Conservation (phyloP, 2,797 vertebrate genomes). For the Melanotaenia boesemani region DNA sequence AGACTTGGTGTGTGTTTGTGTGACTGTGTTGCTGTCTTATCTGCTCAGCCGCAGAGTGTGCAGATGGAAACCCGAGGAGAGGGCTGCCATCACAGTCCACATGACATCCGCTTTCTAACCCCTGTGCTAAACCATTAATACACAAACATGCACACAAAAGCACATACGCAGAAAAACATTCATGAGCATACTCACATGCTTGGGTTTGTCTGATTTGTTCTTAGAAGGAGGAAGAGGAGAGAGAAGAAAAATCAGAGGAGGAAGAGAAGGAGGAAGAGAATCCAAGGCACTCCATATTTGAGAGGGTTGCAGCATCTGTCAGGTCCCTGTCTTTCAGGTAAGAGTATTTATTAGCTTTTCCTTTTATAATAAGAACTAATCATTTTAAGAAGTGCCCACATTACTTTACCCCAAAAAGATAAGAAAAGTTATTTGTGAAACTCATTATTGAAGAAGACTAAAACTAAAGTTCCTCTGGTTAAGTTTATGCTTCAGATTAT, state of each 20-base stretch:
- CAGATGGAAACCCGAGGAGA: conserved; percentile 39
- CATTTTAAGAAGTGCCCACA: not conserved
- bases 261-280: conserved; percentile 63
- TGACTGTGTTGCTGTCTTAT: conserved; percentile 19
- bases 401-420: not conserved
- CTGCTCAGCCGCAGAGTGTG: conserved; percentile 19
- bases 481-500: not conserved
- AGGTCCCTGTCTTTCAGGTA: conserved; percentile 83
- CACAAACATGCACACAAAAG: conserved; percentile 6
- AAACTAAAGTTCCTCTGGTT: not conserved
- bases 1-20: conserved; percentile 15
- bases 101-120: conserved; percentile 36
- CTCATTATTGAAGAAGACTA: not conserved
- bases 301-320: conserved; percentile 79
- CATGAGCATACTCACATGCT: conserved; percentile 23
- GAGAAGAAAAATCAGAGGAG: conserved; percentile 51
- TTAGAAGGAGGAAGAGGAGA: conserved; percentile 60
- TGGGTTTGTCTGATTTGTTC: conserved; percentile 28
- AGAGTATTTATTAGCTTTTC: conserved; percentile 31
- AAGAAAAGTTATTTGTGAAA: not conserved
- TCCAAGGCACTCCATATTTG: conserved; percentile 76
- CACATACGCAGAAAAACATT: not conserved
- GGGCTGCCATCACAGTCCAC: conserved; percentile 27
- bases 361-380: not conserved
- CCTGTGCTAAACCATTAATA: conserved; percentile 10